A percentile compares a stretch with the other conserved stretches of the same genome.
Evolutionary conservation across 2,113 vertebrate genomes (phyloP).

Genomic region (Machaerirhynchus nigripectus): DNA sequence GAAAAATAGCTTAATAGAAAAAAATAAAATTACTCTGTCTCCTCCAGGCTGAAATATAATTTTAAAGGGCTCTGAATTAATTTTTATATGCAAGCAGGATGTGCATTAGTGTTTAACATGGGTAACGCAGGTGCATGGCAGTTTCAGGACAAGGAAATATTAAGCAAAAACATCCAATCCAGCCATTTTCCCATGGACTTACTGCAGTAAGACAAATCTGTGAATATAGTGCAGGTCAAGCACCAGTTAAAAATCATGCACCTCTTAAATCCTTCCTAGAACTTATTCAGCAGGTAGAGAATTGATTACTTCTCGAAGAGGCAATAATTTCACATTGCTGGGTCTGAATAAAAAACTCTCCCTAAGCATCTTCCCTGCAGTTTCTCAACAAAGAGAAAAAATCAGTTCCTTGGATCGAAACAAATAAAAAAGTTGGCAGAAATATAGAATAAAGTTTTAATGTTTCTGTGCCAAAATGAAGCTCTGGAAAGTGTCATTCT

Average conservation of each 20-base stretch:
- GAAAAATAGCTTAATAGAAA: background rate
- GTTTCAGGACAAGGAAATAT: background rate
- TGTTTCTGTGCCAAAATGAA: background rate
- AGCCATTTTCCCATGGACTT: background rate
- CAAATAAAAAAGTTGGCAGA: background rate
- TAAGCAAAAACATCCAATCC: background rate
- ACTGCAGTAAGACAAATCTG: background rate
- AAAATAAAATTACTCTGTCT: background rate
- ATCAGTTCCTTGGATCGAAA: background rate
- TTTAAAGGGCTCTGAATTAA: background rate
- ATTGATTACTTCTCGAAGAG: conserved; percentile 31
- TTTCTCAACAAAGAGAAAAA: background rate
- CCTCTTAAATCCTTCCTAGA: background rate
- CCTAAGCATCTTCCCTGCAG: conserved; percentile 19
- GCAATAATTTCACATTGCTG: conserved; percentile 30
- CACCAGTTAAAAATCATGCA: background rate
- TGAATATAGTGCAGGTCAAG: background rate
- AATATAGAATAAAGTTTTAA: background rate
- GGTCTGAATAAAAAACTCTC: background rate
- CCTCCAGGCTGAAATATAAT: background rate
- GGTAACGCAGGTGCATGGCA: background rate
- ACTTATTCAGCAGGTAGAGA: conserved; percentile 41
- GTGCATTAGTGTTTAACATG: background rate
- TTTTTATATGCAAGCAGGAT: background rate
- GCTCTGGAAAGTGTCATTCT: background rate